These are phyloP conservation scores for Acipenser oxyrinchus DNA, from an alignment of 2,797 vertebrate species.

Conservation along the genomic window DNA sequence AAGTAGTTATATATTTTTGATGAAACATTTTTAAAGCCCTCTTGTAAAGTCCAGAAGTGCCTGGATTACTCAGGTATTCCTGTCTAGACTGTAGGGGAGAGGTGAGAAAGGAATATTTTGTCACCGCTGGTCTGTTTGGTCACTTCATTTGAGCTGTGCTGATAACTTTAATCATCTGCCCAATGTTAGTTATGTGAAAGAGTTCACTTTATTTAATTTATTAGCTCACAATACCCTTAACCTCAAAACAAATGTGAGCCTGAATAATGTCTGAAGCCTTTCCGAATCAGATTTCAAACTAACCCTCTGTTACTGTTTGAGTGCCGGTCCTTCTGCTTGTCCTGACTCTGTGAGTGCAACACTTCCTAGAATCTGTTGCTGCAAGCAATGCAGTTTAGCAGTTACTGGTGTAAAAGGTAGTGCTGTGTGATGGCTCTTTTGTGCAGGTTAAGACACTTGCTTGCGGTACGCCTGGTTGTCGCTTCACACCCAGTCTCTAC, in stretches of 20 bases:
- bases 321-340: too few relatives aligned
- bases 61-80: slow-evolving; percentile 45
- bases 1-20: neutral
- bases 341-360: too few relatives aligned
- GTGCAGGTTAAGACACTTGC: too few relatives aligned
- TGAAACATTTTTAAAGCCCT: slow-evolving; percentile 1
- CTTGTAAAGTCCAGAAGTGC: neutral
- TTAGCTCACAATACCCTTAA: neutral
- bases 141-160: neutral
- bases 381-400: too few relatives aligned
- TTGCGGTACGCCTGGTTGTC: too few relatives aligned
- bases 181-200: neutral
- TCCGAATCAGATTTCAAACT: neutral
- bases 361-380: too few relatives aligned
- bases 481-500: too few relatives aligned
- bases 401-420: too few relatives aligned
- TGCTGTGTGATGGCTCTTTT: too few relatives aligned
- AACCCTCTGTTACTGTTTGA: neutral
- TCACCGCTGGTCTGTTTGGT: neutral
- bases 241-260: neutral
- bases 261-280: neutral
- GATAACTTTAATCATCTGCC: neutral
- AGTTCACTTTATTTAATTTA: neutral
- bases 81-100: slow-evolving; percentile 43
- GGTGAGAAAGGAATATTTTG: neutral